A percentile compares a stretch with the other conserved stretches of the same genome.
phyloP scores from a whole-genome alignment of 2,113 vertebrate genomes.

The Thymallus thymallus region DNA sequence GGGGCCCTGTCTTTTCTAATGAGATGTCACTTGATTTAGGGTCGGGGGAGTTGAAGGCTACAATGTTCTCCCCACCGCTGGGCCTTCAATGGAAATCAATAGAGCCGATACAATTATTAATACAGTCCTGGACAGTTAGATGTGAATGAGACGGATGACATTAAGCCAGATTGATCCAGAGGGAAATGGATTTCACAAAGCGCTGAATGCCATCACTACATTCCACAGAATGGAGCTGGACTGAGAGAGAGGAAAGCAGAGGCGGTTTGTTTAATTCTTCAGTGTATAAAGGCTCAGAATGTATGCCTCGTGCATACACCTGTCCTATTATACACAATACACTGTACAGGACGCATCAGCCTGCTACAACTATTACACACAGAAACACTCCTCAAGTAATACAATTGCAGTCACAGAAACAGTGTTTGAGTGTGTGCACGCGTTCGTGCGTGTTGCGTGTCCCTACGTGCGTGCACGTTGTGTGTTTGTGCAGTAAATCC shows the following conservation, averaged over 20 bases:
- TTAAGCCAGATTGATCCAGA: slow-evolving; percentile 82
- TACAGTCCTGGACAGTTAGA: slow-evolving; percentile 76
- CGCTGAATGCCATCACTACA: slow-evolving; percentile 71
- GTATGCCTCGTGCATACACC: slow-evolving; percentile 19
- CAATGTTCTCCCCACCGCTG: slow-evolving; percentile 39
- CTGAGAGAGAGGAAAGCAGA: slow-evolving; percentile 30
- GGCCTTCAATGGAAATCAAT: slow-evolving; percentile 79
- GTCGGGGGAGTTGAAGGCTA: slow-evolving; percentile 59
- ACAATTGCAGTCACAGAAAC: background rate
- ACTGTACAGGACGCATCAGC: background rate
- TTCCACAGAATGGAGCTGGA: slow-evolving; percentile 53
- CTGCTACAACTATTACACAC: background rate
- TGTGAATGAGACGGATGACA: slow-evolving; percentile 80
- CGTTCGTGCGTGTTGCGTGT: too few relatives aligned
- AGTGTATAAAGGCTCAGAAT: slow-evolving; percentile 13
- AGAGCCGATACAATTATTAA: slow-evolving; percentile 80
- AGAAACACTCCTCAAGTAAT: background rate
- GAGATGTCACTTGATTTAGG: slow-evolving; percentile 81
- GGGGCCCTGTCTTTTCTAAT: slow-evolving; percentile 70
- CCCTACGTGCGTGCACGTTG: too few relatives aligned
- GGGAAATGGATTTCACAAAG: slow-evolving; percentile 79
- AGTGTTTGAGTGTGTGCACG: background rate
- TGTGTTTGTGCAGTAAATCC: too few relatives aligned
- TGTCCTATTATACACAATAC: background rate
- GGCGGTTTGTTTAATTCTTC: slow-evolving; percentile 3